Base-by-base conservation (phyloP, 2,888 invertebrate species). In the Sycophila texana region DNA sequence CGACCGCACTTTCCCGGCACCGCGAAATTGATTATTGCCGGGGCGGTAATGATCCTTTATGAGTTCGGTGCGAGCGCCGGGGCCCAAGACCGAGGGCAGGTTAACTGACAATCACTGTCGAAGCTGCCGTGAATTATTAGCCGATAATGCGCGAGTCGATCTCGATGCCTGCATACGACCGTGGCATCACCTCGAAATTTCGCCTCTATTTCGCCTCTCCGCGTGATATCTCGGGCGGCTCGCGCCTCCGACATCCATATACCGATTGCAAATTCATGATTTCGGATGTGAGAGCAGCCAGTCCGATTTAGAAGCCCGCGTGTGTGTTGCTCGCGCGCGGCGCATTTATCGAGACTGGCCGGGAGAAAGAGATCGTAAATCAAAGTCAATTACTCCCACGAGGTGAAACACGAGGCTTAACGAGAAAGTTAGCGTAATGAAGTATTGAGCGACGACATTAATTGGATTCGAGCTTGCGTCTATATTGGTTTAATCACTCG, bases 71-170 rank as follows among this genome's bases (percentile, higher is more conserved):
- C 81, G 80, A 81, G 83, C 74, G 78, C 84, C 83, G 84, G 39
- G 26, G 60, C 58, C 1, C 14, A 16, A 63, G 7, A 5, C 20
- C 53, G 85, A 85, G 86, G 85, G 83, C 86, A 83, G 82, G 84
- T 88, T 86, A 88, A 88, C 89, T 89, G 89, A 89, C 89, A 89
- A 89, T 90, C 89, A 89, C 89, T 89, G 89, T 89, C 89, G 87
- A 81, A 85, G 79, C 79, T 82, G 76, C 83, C 83, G 86, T 88
- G 89, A 90, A 87, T 89, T 90, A 90, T 88, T 89, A 87, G 86
- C 84, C 88, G 83, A 86, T 90, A 89, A 89, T 89, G 87, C 84
- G 49, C 65, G 53, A 60, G 75, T n/a, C n/a, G n/a, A n/a, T n/a
- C 57, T 14, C 22, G 1, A 2, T 2, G 4, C 2, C 30, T 4